phyloP scores from a whole-genome alignment of 2,888 invertebrate genomes.

The Helleia helle region DNA sequence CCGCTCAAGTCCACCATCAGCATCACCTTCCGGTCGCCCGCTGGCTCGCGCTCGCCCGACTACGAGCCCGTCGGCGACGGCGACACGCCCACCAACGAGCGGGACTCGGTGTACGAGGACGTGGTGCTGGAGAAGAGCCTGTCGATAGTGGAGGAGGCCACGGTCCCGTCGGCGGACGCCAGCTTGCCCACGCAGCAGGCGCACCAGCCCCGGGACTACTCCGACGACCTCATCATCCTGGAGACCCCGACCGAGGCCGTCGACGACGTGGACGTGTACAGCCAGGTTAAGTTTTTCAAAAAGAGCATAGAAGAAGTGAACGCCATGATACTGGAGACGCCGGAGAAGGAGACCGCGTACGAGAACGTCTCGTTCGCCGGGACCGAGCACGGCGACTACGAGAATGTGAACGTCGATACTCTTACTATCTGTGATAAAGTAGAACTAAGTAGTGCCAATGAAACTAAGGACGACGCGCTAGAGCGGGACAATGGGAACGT shows the following conservation, averaged over 20 bases:
- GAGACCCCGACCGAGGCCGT: conserved; percentile 72
- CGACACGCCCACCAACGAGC: conserved; percentile 55
- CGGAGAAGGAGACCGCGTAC: conserved; percentile 44
- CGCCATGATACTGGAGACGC: conserved; percentile 55
- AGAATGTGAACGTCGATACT: conserved; percentile 51
- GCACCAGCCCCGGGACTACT: conserved; percentile 58
- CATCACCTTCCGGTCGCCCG: conserved; percentile 80
- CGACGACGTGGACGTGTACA: conserved; percentile 75
- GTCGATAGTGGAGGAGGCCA: conserved; percentile 69
- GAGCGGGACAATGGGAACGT: conserved; percentile 54
- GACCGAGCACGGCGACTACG: conserved; percentile 38
- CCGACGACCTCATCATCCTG: conserved; percentile 57
- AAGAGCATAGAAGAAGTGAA: conserved; percentile 82
- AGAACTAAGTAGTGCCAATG: conserved; percentile 27
- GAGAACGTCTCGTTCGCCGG: conserved; percentile 46
- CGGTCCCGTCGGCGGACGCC: conserved; percentile 70
- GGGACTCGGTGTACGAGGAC: conserved; percentile 75
- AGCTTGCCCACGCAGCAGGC: conserved; percentile 74
- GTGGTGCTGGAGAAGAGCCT: conserved; percentile 63
- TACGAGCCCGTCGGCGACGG: conserved; percentile 61
- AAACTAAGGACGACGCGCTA: conserved; percentile 32
- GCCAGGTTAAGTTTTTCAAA: conserved; percentile 83
- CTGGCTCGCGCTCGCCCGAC: conserved; percentile 49
- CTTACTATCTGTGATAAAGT: conserved; percentile 49
- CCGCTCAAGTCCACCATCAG: conserved; percentile 81